A percentile compares a stretch with the other conserved stretches of the same genome.
Conservation (phyloP, 2,888 invertebrate species). For the Mesorhabditis spiculigera region DNA sequence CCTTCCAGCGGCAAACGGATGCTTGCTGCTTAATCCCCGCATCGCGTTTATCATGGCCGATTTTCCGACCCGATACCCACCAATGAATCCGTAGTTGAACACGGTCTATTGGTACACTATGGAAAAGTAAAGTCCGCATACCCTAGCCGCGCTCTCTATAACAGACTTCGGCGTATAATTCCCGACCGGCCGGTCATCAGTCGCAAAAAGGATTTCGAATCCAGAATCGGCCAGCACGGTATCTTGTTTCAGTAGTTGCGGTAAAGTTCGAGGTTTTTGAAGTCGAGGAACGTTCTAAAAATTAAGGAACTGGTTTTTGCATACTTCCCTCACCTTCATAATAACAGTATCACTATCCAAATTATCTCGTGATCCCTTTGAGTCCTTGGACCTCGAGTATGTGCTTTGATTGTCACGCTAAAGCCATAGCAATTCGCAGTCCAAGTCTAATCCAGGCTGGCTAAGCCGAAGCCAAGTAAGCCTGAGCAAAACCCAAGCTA, state of each 20-base stretch:
- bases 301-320: too few species aligned
- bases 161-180: slow-evolving; percentile 34
- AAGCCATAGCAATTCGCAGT: too few species aligned
- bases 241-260: slow-evolving; percentile 17
- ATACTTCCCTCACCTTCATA: too few species aligned
- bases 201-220: slow-evolving; percentile 39
- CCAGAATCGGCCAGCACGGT: slow-evolving; percentile 41
- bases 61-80: slow-evolving; percentile 33
- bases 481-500: too few species aligned
- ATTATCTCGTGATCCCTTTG: neutral
- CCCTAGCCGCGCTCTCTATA: too few species aligned
- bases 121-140: too few species aligned
- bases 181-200: slow-evolving; percentile 35
- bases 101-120: slow-evolving; percentile 25
- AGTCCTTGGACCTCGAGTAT: too few species aligned
- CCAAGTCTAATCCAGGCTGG: too few species aligned
- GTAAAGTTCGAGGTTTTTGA: slow-evolving; percentile 14
- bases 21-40: slow-evolving; percentile 38
- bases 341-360: neutral
- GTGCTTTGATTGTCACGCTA: too few species aligned
- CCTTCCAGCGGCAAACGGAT: slow-evolving; percentile 36
- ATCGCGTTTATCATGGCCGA: slow-evolving; percentile 38
- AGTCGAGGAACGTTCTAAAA: slow-evolving; percentile 2
- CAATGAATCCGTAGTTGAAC: slow-evolving; percentile 44
- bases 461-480: neutral